Percentiles rank a stretch among this genome's conserved stretches.
Evolutionary conservation across 2,888 invertebrate species (phyloP).

Genomic region (Melanchra persicariae): DNA sequence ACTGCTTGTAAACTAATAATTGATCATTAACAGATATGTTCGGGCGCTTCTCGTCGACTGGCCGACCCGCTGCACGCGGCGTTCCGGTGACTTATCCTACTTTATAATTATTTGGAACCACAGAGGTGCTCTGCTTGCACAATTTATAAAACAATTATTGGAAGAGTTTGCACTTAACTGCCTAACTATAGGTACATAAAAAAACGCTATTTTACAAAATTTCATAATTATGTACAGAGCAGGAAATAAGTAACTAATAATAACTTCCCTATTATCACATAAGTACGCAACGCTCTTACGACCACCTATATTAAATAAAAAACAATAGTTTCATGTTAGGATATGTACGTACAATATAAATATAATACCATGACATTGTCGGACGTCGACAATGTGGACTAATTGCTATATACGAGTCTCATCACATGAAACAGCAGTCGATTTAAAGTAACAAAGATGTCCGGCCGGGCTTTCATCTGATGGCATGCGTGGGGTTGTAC

Average conservation of each 20-base stretch:
- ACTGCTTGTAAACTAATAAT: slow-evolving; percentile 43
- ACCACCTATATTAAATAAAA: slow-evolving; percentile 78
- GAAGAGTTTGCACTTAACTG: slow-evolving; percentile 78
- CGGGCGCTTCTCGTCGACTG: slow-evolving; percentile 40
- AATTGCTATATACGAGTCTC: slow-evolving; percentile 79
- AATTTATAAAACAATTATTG: slow-evolving; percentile 72
- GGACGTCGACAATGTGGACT: slow-evolving; percentile 72
- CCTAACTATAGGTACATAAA: slow-evolving; percentile 69
- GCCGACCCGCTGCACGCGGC: slow-evolving; percentile 24
- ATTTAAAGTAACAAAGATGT: slow-evolving; percentile 82
- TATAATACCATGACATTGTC: slow-evolving; percentile 83
- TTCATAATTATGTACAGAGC: slow-evolving; percentile 84
- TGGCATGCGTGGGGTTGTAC: slow-evolving; percentile 87
- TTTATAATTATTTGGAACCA: slow-evolving; percentile 71
- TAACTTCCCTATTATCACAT: slow-evolving; percentile 88
- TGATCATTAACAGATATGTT: slow-evolving; percentile 59
- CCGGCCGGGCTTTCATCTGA: slow-evolving; percentile 86
- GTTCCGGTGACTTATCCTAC: slow-evolving; percentile 59
- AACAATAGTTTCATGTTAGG: slow-evolving; percentile 83
- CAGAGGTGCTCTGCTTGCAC: slow-evolving; percentile 71
- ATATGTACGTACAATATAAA: slow-evolving; percentile 83
- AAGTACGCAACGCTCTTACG: slow-evolving; percentile 84
- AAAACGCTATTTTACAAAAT: slow-evolving; percentile 77
- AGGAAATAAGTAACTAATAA: slow-evolving; percentile 83
- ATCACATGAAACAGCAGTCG: slow-evolving; percentile 89